These are phyloP conservation scores for Thinocorus orbignyianus DNA, from an alignment of 2,113 vertebrate species.

Conservation along the genomic window DNA sequence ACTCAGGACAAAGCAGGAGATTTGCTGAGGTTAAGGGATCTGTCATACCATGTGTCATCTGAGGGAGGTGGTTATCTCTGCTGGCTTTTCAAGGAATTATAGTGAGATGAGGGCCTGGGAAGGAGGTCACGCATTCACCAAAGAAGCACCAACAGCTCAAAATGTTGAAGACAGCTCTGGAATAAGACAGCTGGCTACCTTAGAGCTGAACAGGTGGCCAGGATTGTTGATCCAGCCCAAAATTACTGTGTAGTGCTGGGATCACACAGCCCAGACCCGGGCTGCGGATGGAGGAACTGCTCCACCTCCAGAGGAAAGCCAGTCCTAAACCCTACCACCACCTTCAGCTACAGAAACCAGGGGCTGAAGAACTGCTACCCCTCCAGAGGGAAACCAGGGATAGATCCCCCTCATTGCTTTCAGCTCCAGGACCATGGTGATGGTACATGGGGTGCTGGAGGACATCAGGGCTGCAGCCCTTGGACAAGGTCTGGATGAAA, in stretches of 20 bases:
- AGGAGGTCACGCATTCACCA: not conserved
- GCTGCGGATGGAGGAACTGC: not conserved
- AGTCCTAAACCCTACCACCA: not conserved
- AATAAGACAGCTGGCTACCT: not conserved
- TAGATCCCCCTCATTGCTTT: not conserved
- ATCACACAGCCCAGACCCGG: not conserved
- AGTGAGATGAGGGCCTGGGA: not conserved
- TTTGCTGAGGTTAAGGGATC: not conserved
- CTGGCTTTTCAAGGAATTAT: not conserved
- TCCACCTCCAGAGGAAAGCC: not conserved
- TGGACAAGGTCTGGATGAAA: not conserved
- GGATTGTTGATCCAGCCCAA: not conserved
- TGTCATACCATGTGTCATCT: not conserved
- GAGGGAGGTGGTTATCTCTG: not conserved
- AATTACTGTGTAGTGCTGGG: not conserved
- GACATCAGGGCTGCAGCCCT: not conserved
- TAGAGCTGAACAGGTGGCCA: not conserved
- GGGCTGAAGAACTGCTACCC: not conserved
- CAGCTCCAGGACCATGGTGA: not conserved
- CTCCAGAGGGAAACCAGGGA: not conserved
- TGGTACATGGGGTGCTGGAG: not conserved
- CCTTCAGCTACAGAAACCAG: not conserved
- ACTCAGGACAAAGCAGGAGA: not conserved
- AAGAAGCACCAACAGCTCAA: not conserved
- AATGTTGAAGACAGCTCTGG: not conserved